These are phyloP conservation scores for Coreoperca whiteheadi DNA, from an alignment of 2,113 vertebrate species.

Conservation along the genomic window DNA sequence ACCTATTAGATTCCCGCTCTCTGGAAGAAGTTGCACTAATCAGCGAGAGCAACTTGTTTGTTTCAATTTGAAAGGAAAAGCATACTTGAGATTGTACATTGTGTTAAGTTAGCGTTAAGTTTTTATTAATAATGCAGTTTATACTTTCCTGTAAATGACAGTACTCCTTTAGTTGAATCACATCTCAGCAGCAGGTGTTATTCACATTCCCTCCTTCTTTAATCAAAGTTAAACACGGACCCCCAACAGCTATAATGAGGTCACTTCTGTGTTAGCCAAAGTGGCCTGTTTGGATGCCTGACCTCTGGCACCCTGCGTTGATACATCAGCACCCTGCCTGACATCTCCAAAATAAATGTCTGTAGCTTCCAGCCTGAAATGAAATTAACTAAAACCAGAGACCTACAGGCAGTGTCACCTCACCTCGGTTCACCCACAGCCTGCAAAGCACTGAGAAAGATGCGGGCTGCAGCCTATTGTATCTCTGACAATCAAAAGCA, in stretches of 20 bases:
- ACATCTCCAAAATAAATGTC: slow-evolving; percentile 23
- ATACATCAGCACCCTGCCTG: slow-evolving; percentile 26
- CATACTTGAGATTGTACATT: not conserved
- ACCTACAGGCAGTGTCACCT: slow-evolving; percentile 34
- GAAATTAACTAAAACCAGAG: slow-evolving; percentile 41
- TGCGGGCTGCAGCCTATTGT: not conserved
- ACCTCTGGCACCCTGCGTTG: not conserved
- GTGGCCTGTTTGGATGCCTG: slow-evolving; percentile 16
- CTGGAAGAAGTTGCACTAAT: not conserved
- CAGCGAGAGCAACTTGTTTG: not conserved
- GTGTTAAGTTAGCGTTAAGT: not conserved
- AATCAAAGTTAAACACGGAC: slow-evolving; percentile 13
- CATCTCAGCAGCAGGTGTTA: slow-evolving; percentile 3
- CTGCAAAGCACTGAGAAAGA: not conserved
- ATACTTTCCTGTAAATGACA: not conserved
- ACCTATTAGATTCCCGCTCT: slow-evolving; percentile 20
- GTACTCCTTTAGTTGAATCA: not conserved
- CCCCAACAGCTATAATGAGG: slow-evolving; percentile 21
- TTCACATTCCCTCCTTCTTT: not conserved
- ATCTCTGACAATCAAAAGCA: not conserved
- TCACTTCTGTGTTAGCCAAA: slow-evolving; percentile 3
- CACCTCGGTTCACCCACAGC: slow-evolving; percentile 6
- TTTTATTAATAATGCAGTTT: not conserved
- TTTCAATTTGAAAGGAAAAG: not conserved
- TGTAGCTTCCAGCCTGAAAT: slow-evolving; percentile 19